Evolutionary conservation across 92 coral and sea anemone species (phyloP), one percentile per base, ranked within the genome.

Genomic region (Parazoanthus swiftii): DNA sequence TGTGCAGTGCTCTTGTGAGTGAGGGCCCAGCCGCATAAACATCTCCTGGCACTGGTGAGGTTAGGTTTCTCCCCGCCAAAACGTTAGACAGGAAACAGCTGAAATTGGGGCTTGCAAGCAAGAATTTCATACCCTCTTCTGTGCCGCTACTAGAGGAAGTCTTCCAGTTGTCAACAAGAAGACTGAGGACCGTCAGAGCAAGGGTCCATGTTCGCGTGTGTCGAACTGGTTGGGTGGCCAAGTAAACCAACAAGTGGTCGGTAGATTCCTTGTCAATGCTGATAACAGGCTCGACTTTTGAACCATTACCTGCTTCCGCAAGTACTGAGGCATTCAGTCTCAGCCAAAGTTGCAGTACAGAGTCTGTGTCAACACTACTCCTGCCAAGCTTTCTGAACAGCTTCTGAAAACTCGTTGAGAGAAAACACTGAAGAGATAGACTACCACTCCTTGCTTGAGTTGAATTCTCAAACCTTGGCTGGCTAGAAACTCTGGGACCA

Each of bases 281-380:
- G 75, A 89, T 83, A 82, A 86, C 81, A 76, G 74, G 92, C 37
- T 71, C 38, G 81, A 26, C 77, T 82, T 50, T n/a, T 85, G 81
- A 68, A 8, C 65, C 58, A 18, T 72, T 86, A 33, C 43, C 67
- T 21, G 85, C 54, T 51, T 83, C 67, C 33, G 44, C n/a, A 8
- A 88, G 86, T 16, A 82, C 85, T 43, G 85, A 82, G 29, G 88
- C 92, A 63, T 89, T 92, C 46, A 92, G 83, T 35, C 87, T 84
- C 26, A 84, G 37, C 87, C 87, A 84, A 70, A 84, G 87, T 48
- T 84, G 87, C 66, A 84, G 87, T 6, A 84, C 59, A 26, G 77
- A 71, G 42, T 84, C 87, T 11, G 13, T 73, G 65, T 84, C 67
- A 26, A 71, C 7, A 68, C 50, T 84, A 20, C 87, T 51, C 65